These are phyloP conservation scores for Heterohyrax brucei DNA, from an alignment of 2,797 vertebrate genomes.

Conservation along the genomic window DNA sequence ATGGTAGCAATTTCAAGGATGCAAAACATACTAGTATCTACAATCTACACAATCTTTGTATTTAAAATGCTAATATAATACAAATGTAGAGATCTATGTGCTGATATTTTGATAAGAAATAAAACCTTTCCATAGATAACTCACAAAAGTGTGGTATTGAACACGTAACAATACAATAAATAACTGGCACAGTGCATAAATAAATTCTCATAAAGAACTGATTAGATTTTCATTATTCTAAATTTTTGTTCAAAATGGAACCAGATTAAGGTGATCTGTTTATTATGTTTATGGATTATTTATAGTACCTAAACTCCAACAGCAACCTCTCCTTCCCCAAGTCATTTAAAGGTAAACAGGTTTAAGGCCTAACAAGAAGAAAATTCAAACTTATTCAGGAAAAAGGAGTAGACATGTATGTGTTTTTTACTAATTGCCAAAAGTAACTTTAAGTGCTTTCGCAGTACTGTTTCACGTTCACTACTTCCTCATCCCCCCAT, in stretches of 20 bases:
- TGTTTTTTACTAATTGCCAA: slow-evolving; percentile 19
- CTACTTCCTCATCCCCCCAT: neutral
- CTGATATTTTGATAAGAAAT: slow-evolving; percentile 11
- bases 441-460: slow-evolving; percentile 9
- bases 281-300: neutral
- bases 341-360: neutral
- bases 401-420: slow-evolving; percentile 6
- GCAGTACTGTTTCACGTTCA: neutral
- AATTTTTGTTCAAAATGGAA: slow-evolving; percentile 7
- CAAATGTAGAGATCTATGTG: neutral
- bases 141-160: neutral
- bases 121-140: neutral
- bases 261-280: neutral
- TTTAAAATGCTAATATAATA: slow-evolving; percentile 23
- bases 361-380: neutral
- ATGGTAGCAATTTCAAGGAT: neutral
- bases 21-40: neutral
- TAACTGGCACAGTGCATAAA: neutral
- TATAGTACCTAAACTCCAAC: neutral
- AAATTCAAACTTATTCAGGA: neutral
- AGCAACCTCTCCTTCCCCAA: neutral
- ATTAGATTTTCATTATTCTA: neutral
- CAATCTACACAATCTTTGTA: neutral
- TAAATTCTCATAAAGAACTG: slow-evolving; percentile 33
- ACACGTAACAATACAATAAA: slow-evolving; percentile 19